Evolutionary conservation across 2,888 invertebrate species (phyloP).

Genomic region (Calliphora vomitoria): DNA sequence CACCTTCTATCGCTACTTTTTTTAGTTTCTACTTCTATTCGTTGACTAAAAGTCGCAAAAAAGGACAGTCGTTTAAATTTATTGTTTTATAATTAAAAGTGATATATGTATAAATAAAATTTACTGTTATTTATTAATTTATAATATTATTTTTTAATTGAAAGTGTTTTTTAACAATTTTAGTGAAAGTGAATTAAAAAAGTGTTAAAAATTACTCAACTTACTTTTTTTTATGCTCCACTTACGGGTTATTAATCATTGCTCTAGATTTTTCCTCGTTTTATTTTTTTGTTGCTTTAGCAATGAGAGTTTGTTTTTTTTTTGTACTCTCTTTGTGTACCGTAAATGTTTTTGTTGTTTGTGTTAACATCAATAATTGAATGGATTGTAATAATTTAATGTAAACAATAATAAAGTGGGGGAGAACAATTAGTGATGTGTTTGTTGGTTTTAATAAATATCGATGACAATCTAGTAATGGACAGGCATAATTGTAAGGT

Average conservation of each 20-base stretch:
- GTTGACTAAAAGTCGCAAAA: background rate
- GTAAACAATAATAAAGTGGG: background rate
- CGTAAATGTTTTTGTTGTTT: background rate
- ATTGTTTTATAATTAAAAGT: background rate
- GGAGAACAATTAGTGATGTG: background rate
- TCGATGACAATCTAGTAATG: background rate
- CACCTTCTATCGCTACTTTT: background rate
- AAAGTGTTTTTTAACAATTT: background rate
- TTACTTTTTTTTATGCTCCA: background rate
- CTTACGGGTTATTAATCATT: background rate
- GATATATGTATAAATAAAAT: background rate
- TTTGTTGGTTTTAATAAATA: slow-evolving; percentile 1
- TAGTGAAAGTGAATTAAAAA: background rate
- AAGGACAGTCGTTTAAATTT: background rate
- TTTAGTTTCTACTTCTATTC: background rate
- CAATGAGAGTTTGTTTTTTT: background rate
- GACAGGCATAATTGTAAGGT: background rate
- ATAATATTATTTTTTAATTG: background rate
- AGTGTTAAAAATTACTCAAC: background rate
- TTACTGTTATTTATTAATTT: background rate
- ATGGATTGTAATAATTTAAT: background rate
- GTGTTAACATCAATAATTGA: background rate
- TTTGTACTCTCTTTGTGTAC: background rate
- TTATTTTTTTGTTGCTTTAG: background rate
- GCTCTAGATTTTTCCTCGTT: background rate